Percentiles rank a stretch among this genome's conserved stretches.
These are phyloP conservation scores for Agrypnus murinus DNA, from an alignment of 2,888 invertebrate genomes.

Conservation along the genomic window DNA sequence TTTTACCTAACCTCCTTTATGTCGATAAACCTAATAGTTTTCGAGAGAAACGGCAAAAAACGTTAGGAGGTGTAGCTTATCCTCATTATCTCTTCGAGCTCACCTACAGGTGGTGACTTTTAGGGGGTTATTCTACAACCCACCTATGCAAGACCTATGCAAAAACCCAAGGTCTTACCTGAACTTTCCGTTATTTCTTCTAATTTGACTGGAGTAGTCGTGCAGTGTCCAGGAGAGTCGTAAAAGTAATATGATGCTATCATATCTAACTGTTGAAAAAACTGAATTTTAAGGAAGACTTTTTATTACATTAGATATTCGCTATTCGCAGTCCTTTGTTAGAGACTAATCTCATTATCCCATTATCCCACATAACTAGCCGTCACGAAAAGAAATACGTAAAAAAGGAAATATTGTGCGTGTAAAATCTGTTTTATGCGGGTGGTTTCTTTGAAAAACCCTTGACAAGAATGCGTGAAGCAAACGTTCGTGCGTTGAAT, in stretches of 20 bases:
- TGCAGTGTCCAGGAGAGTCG: not conserved
- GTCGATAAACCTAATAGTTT: too few relatives aligned
- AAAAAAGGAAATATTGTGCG: conserved; percentile 17
- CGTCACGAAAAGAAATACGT: not conserved
- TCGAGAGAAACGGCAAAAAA: too few relatives aligned
- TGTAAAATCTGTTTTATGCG: conserved; percentile 30
- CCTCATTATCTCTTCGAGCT: too few relatives aligned
- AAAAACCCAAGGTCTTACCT: too few relatives aligned
- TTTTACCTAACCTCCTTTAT: too few relatives aligned
- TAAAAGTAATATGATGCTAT: too few relatives aligned
- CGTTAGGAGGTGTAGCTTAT: too few relatives aligned
- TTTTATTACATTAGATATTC: not conserved
- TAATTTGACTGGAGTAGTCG: too few relatives aligned
- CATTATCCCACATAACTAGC: not conserved
- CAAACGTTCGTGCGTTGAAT: conserved; percentile 40
- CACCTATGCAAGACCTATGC: too few relatives aligned
- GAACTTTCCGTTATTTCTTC: too few relatives aligned
- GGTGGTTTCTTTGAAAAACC: conserved; percentile 23
- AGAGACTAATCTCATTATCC: not conserved
- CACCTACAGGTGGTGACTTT: too few relatives aligned
- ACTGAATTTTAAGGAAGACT: not conserved
- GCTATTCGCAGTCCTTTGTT: not conserved
- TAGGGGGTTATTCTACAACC: too few relatives aligned
- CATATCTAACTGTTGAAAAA: not conserved
- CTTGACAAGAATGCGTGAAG: conserved; percentile 30